Conservation (phyloP, 2,113 vertebrate genomes). For the Xiphophorus couchianus region DNA sequence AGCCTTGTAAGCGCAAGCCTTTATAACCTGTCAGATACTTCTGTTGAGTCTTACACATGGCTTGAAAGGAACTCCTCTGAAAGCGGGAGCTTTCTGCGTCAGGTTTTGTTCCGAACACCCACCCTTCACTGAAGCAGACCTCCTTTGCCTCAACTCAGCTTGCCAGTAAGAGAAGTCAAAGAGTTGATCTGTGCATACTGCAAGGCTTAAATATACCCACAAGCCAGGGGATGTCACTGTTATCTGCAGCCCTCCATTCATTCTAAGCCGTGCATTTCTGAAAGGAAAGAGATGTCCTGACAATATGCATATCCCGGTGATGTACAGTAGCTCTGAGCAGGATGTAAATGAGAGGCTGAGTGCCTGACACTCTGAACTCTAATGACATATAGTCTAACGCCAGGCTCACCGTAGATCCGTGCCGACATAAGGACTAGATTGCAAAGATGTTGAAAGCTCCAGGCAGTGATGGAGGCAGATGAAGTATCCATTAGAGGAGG, state of each 20-base stretch:
- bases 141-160: background rate
- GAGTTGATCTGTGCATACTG: too few species aligned
- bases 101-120: conserved; percentile 36
- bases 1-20: conserved; percentile 64
- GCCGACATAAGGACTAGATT: conserved; percentile 12
- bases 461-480: background rate
- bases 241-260: background rate
- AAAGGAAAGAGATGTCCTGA: conserved; percentile 9
- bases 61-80: conserved; percentile 26
- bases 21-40: conserved; percentile 66
- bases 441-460: background rate
- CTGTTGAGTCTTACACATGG: conserved; percentile 40
- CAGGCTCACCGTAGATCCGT: background rate
- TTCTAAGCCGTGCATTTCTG: background rate
- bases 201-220: background rate
- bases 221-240: background rate
- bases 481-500: conserved; percentile 10
- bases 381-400: conserved; percentile 7
- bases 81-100: conserved; percentile 36
- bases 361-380: conserved; percentile 6
- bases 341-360: conserved; percentile 23
- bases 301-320: conserved; percentile 8
- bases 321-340: background rate
- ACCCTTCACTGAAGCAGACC: conserved; percentile 16
- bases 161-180: background rate